phyloP scores from a whole-genome alignment of 2,797 vertebrate genomes.

The Morelia viridis region DNA sequence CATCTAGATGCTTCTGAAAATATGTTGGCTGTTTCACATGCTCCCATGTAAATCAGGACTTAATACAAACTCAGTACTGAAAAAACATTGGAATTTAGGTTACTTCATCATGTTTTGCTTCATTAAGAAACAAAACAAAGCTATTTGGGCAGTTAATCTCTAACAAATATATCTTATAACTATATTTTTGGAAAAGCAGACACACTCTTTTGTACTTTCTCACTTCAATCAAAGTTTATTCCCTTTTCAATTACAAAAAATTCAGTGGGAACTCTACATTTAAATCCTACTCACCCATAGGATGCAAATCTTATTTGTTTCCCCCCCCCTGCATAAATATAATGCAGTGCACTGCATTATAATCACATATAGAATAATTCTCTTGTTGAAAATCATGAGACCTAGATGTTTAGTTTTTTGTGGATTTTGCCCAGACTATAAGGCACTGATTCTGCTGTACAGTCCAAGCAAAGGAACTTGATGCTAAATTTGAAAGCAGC shows the following conservation, averaged over 20 bases:
- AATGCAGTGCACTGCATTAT: not conserved
- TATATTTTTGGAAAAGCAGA: not conserved
- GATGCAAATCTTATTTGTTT: not conserved
- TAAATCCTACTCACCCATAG: not conserved
- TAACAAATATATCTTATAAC: not conserved
- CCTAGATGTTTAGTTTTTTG: not conserved
- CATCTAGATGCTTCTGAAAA: not conserved
- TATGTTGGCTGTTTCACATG: not conserved
- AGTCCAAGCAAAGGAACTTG: not conserved
- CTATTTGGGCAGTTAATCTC: not conserved
- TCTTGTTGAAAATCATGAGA: not conserved
- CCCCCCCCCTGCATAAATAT: not conserved
- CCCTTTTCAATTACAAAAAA: not conserved
- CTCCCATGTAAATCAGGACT: not conserved
- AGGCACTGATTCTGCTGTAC: not conserved
- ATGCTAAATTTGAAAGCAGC: not conserved
- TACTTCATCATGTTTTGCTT: not conserved
- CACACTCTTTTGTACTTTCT: not conserved
- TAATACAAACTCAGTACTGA: not conserved
- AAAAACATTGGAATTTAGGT: not conserved
- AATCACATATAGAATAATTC: not conserved
- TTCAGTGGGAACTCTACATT: no score
- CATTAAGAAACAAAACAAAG: not conserved
- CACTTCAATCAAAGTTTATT: not conserved
- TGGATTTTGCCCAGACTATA: not conserved